phyloP scores from a whole-genome alignment of 2,888 invertebrate species.

The Alcis repandata region DNA sequence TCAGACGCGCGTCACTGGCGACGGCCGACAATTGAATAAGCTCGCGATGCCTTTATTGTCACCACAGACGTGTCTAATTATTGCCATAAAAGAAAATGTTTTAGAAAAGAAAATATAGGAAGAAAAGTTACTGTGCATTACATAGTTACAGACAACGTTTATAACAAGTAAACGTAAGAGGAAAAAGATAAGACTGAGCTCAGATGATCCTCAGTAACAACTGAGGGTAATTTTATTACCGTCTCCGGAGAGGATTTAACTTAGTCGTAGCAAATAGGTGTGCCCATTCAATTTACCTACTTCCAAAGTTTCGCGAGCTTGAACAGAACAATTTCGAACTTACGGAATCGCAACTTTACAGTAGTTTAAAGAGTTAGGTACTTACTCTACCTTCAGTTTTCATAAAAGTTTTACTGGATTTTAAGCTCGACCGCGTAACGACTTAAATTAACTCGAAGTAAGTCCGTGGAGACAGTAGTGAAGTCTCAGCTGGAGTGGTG shows the following conservation, averaged over 20 bases:
- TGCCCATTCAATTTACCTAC: slow-evolving; percentile 37
- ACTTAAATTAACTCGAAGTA: slow-evolving; percentile 63
- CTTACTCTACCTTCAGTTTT: slow-evolving; percentile 47
- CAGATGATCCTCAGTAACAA: slow-evolving; percentile 17
- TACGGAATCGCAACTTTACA: slow-evolving; percentile 43
- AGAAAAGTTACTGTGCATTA: not conserved
- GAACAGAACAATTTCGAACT: slow-evolving; percentile 38
- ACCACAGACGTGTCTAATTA: slow-evolving; percentile 41
- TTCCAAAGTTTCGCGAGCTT: slow-evolving; percentile 24
- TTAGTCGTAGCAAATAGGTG: slow-evolving; percentile 34
- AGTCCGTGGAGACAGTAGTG: slow-evolving; percentile 48
- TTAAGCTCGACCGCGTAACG: slow-evolving; percentile 49
- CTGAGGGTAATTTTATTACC: slow-evolving; percentile 19
- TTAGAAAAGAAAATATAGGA: not conserved
- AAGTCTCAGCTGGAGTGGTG: slow-evolving; percentile 56
- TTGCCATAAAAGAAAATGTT: slow-evolving; percentile 7
- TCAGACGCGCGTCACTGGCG: slow-evolving; percentile 66
- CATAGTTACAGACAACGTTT: not conserved
- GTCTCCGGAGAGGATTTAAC: slow-evolving; percentile 27
- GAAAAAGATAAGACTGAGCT: slow-evolving; percentile 25
- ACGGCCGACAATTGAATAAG: slow-evolving; percentile 62
- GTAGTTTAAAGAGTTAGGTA: slow-evolving; percentile 39
- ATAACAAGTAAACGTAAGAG: slow-evolving; percentile 13
- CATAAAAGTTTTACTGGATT: slow-evolving; percentile 55
- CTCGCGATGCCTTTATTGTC: slow-evolving; percentile 53